A percentile compares a stretch with the other conserved stretches of the same genome.
phyloP scores from a whole-genome alignment of 2,888 invertebrate genomes.

The Cyclophora albipunctata region DNA sequence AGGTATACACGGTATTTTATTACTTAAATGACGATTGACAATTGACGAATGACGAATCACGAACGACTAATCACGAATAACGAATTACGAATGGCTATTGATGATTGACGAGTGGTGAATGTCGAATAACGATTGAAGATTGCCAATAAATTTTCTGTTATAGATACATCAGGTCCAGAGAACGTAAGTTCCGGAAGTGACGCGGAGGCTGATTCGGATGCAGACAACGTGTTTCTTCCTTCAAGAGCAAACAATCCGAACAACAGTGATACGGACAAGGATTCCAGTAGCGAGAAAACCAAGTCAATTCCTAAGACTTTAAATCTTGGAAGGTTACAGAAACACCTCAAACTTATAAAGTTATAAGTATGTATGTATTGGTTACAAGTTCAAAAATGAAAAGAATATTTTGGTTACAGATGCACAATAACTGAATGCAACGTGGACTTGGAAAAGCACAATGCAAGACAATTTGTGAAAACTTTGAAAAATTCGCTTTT shows the following conservation, averaged over 20 bases:
- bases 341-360: background rate
- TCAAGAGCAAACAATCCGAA: conserved; percentile 53
- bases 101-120: too few relatives aligned
- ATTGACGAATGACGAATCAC: background rate
- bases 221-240: conserved; percentile 67
- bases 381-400: background rate
- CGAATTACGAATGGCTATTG: too few relatives aligned
- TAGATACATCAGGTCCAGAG: conserved; percentile 80
- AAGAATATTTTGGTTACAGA: conserved; percentile 30
- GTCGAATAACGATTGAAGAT: too few relatives aligned
- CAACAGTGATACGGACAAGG: conserved; percentile 31
- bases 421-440: conserved; percentile 78
- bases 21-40: too few relatives aligned
- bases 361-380: too few relatives aligned
- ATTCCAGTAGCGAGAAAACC: conserved; percentile 34
- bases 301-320: conserved; percentile 63
- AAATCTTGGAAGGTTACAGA: conserved; percentile 57
- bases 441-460: conserved; percentile 89
- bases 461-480: conserved; percentile 88
- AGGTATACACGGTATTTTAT: conserved; percentile 33
- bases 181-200: conserved; percentile 71
- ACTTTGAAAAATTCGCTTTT: conserved; percentile 83
- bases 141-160: background rate
- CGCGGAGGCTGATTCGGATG: conserved; percentile 66
- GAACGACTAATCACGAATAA: too few relatives aligned